Evolutionary conservation across 2,113 vertebrate genomes (phyloP).

Genomic region (Parotia lawesii): DNA sequence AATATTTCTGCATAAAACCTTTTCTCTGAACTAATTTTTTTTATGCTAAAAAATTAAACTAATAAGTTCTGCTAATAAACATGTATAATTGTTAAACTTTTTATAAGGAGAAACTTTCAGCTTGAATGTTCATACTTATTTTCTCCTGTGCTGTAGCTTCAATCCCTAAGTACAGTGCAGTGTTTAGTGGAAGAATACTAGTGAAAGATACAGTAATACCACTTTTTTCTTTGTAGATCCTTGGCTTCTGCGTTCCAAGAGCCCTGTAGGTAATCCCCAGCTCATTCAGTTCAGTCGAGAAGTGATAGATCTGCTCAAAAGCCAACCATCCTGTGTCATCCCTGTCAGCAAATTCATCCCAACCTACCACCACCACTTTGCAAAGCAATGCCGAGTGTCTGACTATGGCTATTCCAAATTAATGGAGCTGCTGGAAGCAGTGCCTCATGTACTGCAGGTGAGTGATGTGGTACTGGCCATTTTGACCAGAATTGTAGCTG

Average conservation of each 20-base stretch:
- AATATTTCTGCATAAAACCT: not conserved
- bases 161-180: not conserved
- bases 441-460: conserved; percentile 95
- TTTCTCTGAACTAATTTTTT: not conserved
- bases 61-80: not conserved
- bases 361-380: conserved; percentile 94
- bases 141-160: not conserved
- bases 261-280: conserved; percentile 94
- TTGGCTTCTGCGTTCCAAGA: conserved; percentile 93
- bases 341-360: conserved; percentile 93
- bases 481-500: not conserved
- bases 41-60: not conserved
- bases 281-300: conserved; percentile 96
- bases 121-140: not conserved
- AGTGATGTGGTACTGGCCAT: not conserved
- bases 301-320: conserved; percentile 93
- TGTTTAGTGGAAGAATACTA: not conserved
- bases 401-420: conserved; percentile 95
- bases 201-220: not conserved
- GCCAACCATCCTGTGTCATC: conserved; percentile 85
- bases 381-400: conserved; percentile 94
- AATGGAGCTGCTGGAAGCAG: conserved; percentile 92
- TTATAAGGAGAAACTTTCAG: not conserved
- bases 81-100: not conserved
- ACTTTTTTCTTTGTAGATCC: conserved; percentile 72